phyloP scores from a whole-genome alignment of 2,113 vertebrate species.

The Crocuta crocuta region DNA sequence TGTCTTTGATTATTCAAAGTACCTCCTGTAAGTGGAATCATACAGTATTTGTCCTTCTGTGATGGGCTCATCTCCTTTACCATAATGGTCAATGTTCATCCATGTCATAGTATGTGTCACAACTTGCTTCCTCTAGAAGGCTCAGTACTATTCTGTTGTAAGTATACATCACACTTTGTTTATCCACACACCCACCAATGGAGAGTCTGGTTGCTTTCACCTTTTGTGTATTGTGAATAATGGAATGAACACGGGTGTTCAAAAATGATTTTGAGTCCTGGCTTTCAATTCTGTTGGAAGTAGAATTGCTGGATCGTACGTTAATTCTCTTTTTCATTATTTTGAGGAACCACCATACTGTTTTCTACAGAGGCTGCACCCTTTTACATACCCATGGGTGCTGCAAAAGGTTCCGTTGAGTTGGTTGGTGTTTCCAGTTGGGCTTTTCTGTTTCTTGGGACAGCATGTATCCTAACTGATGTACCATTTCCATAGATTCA shows the following conservation, averaged over 20 bases:
- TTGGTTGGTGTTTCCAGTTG: neutral
- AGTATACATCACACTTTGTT: neutral
- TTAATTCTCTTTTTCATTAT: neutral
- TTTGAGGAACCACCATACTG: neutral
- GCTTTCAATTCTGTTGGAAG: neutral
- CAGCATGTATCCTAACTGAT: neutral
- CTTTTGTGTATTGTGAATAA: neutral
- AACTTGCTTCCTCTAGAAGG: neutral
- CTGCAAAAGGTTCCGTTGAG: neutral
- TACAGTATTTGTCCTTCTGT: neutral
- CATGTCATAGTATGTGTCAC: neutral
- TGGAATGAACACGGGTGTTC: neutral
- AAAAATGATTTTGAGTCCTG: neutral
- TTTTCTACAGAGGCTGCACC: neutral
- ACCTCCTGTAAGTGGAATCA: neutral
- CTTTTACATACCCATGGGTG: neutral
- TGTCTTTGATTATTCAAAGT: neutral
- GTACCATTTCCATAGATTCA: neutral
- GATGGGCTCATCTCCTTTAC: neutral
- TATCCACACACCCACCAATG: neutral
- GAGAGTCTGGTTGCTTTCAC: neutral
- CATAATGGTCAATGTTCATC: neutral
- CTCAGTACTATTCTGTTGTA: neutral
- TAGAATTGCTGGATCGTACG: neutral
- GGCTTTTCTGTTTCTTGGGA: neutral